These are phyloP conservation scores for Rhinoraja longicauda DNA, from an alignment of 2,797 vertebrate genomes.

Conservation along the genomic window DNA sequence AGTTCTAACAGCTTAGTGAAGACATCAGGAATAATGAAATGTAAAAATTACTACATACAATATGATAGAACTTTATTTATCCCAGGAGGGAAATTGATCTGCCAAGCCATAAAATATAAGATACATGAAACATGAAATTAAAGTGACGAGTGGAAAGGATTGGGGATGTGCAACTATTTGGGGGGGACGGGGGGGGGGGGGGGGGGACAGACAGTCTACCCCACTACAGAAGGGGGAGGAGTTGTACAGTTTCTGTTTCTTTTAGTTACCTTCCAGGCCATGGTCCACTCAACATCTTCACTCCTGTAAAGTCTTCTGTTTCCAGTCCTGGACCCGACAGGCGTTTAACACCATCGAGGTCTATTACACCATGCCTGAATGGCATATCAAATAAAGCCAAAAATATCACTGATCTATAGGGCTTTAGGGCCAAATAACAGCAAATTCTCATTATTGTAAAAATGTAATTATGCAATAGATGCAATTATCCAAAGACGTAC, in stretches of 20 bases:
- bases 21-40: no score
- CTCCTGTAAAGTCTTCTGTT: background rate
- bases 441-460: no score
- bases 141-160: no score
- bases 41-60: background rate
- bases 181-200: no score
- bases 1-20: background rate
- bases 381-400: background rate
- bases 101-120: no score
- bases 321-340: conserved; percentile 54
- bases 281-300: conserved; percentile 54
- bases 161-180: no score
- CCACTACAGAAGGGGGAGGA: background rate
- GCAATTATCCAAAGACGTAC: no score
- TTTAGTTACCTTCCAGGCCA: conserved; percentile 54
- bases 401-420: background rate
- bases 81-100: no score
- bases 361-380: conserved; percentile 56
- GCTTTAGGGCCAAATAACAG: background rate
- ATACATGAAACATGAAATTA: no score
- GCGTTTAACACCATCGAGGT: conserved; percentile 52
- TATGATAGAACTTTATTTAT: background rate
- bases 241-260: background rate
- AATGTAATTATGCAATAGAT: background rate
- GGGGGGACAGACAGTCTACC: background rate